These are phyloP conservation scores for Apteryx mantelli DNA, from an alignment of 2,113 vertebrate species.

Conservation along the genomic window DNA sequence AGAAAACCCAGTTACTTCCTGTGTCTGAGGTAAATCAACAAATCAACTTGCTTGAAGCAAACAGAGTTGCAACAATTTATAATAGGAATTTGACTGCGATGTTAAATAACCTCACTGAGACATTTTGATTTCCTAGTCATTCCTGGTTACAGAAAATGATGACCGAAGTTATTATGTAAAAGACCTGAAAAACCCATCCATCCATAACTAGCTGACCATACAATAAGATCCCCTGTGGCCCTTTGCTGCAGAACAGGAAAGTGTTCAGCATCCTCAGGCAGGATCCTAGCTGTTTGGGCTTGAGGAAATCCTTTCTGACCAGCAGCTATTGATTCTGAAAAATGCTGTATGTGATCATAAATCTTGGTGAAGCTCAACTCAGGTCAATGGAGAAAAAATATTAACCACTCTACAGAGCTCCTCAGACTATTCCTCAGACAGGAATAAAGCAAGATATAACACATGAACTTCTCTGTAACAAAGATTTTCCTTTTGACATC, in stretches of 20 bases:
- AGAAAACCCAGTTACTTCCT: background rate
- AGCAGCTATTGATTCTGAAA: constrained; percentile 17
- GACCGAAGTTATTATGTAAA: background rate
- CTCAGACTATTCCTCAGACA: background rate
- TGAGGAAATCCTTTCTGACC: constrained; percentile 1
- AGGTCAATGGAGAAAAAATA: constrained; percentile 3
- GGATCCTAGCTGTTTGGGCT: background rate
- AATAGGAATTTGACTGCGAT: background rate
- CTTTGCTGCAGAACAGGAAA: background rate
- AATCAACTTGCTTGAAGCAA: background rate
- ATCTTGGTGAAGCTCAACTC: background rate
- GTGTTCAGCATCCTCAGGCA: background rate
- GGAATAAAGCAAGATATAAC: background rate
- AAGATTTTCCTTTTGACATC: background rate
- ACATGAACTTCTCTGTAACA: background rate
- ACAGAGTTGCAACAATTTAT: background rate
- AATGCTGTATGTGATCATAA: background rate
- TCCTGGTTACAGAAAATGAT: background rate
- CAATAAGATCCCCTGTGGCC: background rate
- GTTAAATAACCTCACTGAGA: background rate
- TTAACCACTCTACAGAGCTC: background rate
- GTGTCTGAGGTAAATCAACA: background rate
- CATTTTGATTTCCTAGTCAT: background rate
- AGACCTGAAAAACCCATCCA: background rate
- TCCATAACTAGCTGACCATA: background rate